Percentiles rank a stretch among this genome's conserved stretches.
Evolutionary conservation across 1,140 invertebrate species (phyloP).

Genomic region (Halyomorpha halys): DNA sequence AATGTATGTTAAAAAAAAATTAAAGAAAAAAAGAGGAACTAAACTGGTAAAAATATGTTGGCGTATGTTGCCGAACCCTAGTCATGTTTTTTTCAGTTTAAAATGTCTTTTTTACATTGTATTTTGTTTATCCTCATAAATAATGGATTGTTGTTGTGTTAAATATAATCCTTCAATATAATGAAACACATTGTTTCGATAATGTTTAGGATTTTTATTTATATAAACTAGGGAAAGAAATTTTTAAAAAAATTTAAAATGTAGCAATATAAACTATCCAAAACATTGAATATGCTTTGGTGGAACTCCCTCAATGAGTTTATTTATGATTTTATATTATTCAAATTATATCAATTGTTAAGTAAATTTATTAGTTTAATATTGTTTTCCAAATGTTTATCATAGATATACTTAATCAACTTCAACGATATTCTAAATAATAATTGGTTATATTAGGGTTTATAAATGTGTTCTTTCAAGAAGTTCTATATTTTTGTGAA

Average conservation of each 20-base stretch:
- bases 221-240: not conserved
- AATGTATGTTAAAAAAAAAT: constrained; percentile 13
- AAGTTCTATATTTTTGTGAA: constrained; percentile 24
- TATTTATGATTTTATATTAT: constrained; percentile 3
- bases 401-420: constrained; percentile 25
- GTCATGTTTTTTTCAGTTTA: not conserved
- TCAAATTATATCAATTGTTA: constrained; percentile 3
- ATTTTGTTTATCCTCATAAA: constrained; percentile 1
- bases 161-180: not conserved
- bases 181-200: not conserved
- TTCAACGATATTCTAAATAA: constrained; percentile 29
- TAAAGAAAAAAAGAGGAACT: constrained; percentile 7
- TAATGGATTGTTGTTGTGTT: not conserved
- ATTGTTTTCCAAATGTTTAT: constrained; percentile 3
- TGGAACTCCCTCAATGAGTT: not conserved
- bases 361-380: constrained; percentile 17
- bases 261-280: constrained; percentile 1
- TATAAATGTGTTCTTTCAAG: constrained; percentile 26
- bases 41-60: constrained; percentile 14
- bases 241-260: not conserved
- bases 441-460: constrained; percentile 20
- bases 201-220: not conserved
- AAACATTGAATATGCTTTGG: not conserved
- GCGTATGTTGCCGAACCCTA: not conserved
- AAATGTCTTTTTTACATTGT: not conserved